A percentile compares a stretch with the other conserved stretches of the same genome.
phyloP scores from a whole-genome alignment of 2,888 invertebrate genomes.

The Drosophila aldrichi region DNA sequence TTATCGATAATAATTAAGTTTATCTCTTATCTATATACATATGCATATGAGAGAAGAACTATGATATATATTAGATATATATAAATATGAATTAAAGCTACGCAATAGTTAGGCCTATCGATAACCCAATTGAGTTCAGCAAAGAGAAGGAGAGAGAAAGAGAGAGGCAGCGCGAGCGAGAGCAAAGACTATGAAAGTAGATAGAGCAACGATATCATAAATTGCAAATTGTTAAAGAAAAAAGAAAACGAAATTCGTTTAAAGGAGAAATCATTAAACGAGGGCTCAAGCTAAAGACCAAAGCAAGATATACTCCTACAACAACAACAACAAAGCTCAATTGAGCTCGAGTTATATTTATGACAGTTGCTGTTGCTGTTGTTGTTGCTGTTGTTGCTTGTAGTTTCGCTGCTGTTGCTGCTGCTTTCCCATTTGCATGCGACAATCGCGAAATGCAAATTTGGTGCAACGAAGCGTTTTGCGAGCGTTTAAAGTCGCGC shows the following conservation, averaged over 20 bases:
- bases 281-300: constrained; percentile 10
- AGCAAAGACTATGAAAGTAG: background rate
- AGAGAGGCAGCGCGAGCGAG: background rate
- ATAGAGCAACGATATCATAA: constrained; percentile 7
- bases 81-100: background rate
- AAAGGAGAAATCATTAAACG: constrained; percentile 75
- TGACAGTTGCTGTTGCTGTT: constrained; percentile 58
- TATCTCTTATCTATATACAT: no score
- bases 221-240: constrained; percentile 1
- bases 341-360: constrained; percentile 77
- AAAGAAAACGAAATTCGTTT: constrained; percentile 57
- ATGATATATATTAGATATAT: no score
- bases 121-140: background rate
- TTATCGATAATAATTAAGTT: background rate
- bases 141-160: background rate
- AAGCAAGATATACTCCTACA: constrained; percentile 10
- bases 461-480: constrained; percentile 79
- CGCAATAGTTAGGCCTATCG: no score
- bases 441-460: constrained; percentile 66
- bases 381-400: constrained; percentile 27
- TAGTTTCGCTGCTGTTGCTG: constrained; percentile 47
- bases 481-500: constrained; percentile 68
- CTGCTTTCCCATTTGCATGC: constrained; percentile 61
- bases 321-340: constrained; percentile 52
- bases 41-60: no score